Base-by-base conservation (phyloP, 2,113 vertebrate species). In the Odocoileus hemionus region DNA sequence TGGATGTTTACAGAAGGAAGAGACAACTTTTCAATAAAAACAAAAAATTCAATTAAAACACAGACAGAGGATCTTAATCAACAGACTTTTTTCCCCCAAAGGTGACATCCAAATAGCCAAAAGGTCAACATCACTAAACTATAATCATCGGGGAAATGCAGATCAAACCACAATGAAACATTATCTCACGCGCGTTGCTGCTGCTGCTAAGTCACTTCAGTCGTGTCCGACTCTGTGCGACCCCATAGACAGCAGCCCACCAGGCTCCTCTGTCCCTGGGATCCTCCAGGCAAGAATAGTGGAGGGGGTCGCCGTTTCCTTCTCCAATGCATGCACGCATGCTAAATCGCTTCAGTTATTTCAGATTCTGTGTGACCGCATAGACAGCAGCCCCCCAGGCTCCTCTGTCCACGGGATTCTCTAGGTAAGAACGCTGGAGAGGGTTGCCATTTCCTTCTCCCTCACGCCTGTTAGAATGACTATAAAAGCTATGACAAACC, bases 151-250 rank as follows among this genome's bases (percentile, higher is more conserved):
- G 45, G 26, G 45, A 52, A 87, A 79, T 61, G 5, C 25, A 84
- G 67, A 78, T 61, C 64, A 78, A 85, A 60, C 6, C 7, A 54
- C 28, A 95, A 2, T 45, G 43, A 76, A 47, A 26, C 74, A 61
- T 21, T 5, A 60, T 14, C n/a, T 43, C 19, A 33, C 0, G 0
- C 17, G n/a, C 36, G 17, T 36, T 36, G 64, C 64, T 67, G 61
- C 61, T 67, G 33, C 33, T 36, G 64, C 33, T n/a, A 33, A 33
- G 17, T 36, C 9, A 1, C 64, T 36, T 70, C 1, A 70, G 64
- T 3, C 0, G 2, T 23, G n/a, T 70, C 9, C 0, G 1, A 70
- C n/a, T 36, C 64, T 70, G 64, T 36, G 64, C 8, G 0, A 11
- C 64, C n/a, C 64, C 64, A 70, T 21, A 36, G 64, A 21, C 0